A percentile compares a stretch with the other conserved stretches of the same genome.
phyloP scores from a whole-genome alignment of 2,113 vertebrate genomes.

The Notothenia coriiceps region DNA sequence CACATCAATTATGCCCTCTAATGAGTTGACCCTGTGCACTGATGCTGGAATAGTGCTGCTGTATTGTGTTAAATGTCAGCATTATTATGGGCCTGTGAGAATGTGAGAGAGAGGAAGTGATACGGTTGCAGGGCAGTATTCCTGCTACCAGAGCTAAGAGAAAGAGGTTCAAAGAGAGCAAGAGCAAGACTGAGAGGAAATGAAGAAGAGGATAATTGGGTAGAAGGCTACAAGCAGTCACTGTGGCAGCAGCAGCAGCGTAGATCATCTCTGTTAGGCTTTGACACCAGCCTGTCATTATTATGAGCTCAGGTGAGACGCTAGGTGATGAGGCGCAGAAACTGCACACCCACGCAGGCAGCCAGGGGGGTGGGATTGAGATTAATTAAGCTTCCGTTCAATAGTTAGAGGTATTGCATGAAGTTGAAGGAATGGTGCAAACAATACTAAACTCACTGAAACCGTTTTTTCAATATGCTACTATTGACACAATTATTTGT shows the following conservation, averaged over 20 bases:
- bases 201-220: conserved; percentile 14
- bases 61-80: conserved; percentile 74
- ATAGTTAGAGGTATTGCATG: not conserved
- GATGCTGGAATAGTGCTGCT: conserved; percentile 54
- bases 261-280: conserved; percentile 38
- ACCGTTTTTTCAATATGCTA: not conserved
- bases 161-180: not conserved
- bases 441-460: not conserved
- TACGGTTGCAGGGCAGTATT: conserved; percentile 15
- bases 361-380: not conserved
- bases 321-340: conserved; percentile 18
- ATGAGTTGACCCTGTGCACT: conserved; percentile 71
- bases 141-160: conserved; percentile 20
- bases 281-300: conserved; percentile 33
- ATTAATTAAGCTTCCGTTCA: too few species aligned
- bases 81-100: conserved; percentile 52
- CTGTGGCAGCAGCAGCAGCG: conserved; percentile 6
- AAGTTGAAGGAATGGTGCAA: not conserved
- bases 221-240: conserved; percentile 17
- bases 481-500: not conserved
- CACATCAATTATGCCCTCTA: conserved; percentile 68
- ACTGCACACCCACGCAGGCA: not conserved
- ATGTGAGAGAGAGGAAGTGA: conserved; percentile 16
- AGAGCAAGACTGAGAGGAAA: not conserved
- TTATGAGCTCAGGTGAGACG: conserved; percentile 28